A percentile compares a stretch with the other conserved stretches of the same genome.
Conservation (phyloP, 1,140 invertebrate genomes). For the Atta colombica region DNA sequence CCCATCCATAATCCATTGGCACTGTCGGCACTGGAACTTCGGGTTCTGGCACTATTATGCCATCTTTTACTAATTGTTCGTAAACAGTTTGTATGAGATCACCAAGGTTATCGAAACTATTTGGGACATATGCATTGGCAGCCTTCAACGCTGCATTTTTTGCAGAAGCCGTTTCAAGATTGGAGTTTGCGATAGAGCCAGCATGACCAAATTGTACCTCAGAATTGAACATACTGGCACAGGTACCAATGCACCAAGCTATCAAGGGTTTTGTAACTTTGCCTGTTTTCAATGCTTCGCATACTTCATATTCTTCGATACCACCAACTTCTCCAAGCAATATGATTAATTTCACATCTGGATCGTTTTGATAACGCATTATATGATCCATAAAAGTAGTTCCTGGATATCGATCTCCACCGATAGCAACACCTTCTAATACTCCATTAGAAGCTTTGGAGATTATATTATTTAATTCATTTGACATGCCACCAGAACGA, state of each 20-base stretch:
- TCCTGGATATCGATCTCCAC: slow-evolving; percentile 99
- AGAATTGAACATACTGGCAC: slow-evolving; percentile 96
- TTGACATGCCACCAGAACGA: slow-evolving; percentile 99
- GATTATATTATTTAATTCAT: slow-evolving; percentile 99
- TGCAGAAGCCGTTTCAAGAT: slow-evolving; percentile 96
- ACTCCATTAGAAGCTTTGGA: slow-evolving; percentile 99
- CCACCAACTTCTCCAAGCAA: slow-evolving; percentile 99
- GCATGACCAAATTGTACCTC: slow-evolving; percentile 99
- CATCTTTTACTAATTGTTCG: slow-evolving; percentile 92
- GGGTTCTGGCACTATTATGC: slow-evolving; percentile 94
- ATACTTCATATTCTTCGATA: slow-evolving; percentile 99
- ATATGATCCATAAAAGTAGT: slow-evolving; percentile 99
- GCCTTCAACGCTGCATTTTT: slow-evolving; percentile 96
- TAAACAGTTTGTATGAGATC: slow-evolving; percentile 93
- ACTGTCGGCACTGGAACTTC: slow-evolving; percentile 99
- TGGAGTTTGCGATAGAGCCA: slow-evolving; percentile 98
- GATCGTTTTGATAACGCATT: slow-evolving; percentile 92
- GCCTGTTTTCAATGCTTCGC: slow-evolving; percentile 93
- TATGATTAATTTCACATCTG: slow-evolving; percentile 97
- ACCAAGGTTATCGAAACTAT: slow-evolving; percentile 96
- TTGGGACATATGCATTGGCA: slow-evolving; percentile 96
- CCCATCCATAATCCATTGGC: slow-evolving; percentile 99
- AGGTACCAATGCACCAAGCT: slow-evolving; percentile 99
- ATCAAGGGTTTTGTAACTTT: slow-evolving; percentile 97
- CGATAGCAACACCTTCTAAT: slow-evolving; percentile 99